phyloP scores from a whole-genome alignment of 1,140 invertebrate species.

The Pemphigus obesinymphae region DNA sequence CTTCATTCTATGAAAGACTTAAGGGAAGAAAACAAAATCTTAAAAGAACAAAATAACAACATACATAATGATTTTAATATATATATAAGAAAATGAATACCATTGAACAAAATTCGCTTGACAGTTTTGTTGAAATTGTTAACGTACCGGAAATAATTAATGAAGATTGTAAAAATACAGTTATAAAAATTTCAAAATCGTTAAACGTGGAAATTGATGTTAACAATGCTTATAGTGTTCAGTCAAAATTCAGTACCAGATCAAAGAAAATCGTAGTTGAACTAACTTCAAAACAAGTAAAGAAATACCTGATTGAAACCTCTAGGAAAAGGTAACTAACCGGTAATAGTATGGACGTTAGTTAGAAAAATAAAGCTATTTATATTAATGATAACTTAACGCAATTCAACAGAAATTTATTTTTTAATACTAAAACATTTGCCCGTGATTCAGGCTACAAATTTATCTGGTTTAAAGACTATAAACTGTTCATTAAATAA shows the following conservation, averaged over 20 bases:
- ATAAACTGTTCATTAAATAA: constrained; percentile 9
- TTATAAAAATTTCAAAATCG: not conserved
- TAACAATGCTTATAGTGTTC: not conserved
- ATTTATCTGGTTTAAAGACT: too few relatives aligned
- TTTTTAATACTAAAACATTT: constrained; percentile 8
- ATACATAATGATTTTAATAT: not conserved
- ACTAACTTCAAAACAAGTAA: not conserved
- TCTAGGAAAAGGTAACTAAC: not conserved
- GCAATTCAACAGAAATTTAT: constrained; percentile 3
- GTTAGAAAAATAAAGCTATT: not conserved
- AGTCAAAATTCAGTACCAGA: not conserved
- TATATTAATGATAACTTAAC: constrained; percentile 4
- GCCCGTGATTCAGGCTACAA: not conserved
- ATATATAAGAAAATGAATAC: not conserved
- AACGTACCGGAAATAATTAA: not conserved
- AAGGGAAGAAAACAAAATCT: not conserved
- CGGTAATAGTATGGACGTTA: not conserved
- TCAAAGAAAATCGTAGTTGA: constrained; percentile 1
- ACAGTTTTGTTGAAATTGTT: not conserved
- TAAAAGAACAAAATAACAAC: not conserved
- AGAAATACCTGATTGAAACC: not conserved
- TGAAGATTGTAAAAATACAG: not conserved
- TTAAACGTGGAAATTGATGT: not conserved
- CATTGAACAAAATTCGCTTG: not conserved
- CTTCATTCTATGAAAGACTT: not conserved